A percentile compares a stretch with the other conserved stretches of the same genome.
phyloP scores from a whole-genome alignment of 2,113 vertebrate genomes.

The Gnathonemus longibarbis region DNA sequence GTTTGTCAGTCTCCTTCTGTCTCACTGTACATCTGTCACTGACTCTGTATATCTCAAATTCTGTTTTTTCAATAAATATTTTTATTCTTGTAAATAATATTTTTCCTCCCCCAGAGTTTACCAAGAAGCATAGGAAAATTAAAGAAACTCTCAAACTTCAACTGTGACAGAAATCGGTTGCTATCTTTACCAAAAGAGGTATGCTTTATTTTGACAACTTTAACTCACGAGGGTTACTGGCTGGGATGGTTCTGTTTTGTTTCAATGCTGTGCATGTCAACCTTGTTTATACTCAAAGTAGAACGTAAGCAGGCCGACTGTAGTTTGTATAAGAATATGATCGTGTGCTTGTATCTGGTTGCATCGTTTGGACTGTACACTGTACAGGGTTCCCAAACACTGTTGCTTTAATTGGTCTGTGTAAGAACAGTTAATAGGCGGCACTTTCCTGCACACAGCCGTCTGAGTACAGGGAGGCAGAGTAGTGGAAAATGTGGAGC shows the following conservation, averaged over 20 bases:
- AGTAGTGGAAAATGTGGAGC: neutral
- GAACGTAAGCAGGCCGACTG: neutral
- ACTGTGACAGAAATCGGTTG: constrained; percentile 91
- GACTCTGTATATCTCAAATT: neutral
- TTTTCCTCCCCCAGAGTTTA: constrained; percentile 55
- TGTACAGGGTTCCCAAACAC: neutral
- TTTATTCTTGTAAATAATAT: neutral
- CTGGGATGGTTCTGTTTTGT: neutral
- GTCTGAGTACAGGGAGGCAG: neutral
- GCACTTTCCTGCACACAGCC: neutral
- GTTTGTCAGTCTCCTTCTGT: neutral
- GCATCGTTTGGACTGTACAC: neutral
- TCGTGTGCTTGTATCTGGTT: neutral
- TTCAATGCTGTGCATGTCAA: neutral
- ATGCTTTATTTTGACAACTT: constrained; percentile 29
- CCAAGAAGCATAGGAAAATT: constrained; percentile 89
- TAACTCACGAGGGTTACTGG: neutral
- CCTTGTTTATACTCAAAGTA: neutral
- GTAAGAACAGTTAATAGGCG: neutral
- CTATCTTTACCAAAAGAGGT: constrained; percentile 91
- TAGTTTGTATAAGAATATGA: neutral
- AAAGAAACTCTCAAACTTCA: constrained; percentile 90
- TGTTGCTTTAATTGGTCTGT: neutral
- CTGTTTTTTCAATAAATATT: neutral
- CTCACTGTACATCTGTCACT: neutral